A percentile compares a stretch with the other conserved stretches of the same genome.
Evolutionary conservation across 1,140 invertebrate species (phyloP).

Genomic region (Nasonia giraulti): DNA sequence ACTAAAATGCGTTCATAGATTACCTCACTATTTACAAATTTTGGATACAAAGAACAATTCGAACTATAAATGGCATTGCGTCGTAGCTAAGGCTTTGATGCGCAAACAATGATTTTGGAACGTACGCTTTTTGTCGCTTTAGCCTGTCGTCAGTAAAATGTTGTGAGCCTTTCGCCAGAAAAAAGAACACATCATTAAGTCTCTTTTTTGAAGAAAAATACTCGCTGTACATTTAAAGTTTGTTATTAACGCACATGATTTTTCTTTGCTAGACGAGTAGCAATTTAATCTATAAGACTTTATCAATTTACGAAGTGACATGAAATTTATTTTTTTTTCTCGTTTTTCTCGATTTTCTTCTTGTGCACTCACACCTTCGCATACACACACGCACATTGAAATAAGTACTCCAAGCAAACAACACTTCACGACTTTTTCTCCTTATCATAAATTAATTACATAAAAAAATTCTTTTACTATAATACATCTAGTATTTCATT

Average conservation of each 20-base stretch:
- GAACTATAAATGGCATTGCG: constrained; percentile 50
- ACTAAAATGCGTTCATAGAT: constrained; percentile 15
- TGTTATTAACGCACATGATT: constrained; percentile 26
- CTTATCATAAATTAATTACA: constrained; percentile 73
- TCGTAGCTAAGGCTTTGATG: constrained; percentile 49
- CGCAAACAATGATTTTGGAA: constrained; percentile 46
- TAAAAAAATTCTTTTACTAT: constrained; percentile 72
- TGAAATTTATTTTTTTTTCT: constrained; percentile 54
- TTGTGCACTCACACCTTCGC: neutral
- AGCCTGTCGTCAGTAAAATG: constrained; percentile 48
- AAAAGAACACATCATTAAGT: constrained; percentile 30
- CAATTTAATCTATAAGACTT: constrained; percentile 39
- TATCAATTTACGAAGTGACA: constrained; percentile 49
- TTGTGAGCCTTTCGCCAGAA: constrained; percentile 9
- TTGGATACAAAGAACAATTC: constrained; percentile 45
- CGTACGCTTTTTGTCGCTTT: constrained; percentile 25
- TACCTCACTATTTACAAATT: constrained; percentile 47
- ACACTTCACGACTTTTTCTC: constrained; percentile 58
- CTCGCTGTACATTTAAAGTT: constrained; percentile 44
- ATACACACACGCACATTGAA: constrained; percentile 55
- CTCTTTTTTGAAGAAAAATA: constrained; percentile 46
- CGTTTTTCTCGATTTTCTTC: constrained; percentile 43
- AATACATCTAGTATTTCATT: constrained; percentile 69
- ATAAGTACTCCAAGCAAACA: constrained; percentile 63
- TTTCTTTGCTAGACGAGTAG: constrained; percentile 47